These are phyloP conservation scores for Calliscelio sp. DNA, from an alignment of 2,888 invertebrate genomes.

Conservation along the genomic window DNA sequence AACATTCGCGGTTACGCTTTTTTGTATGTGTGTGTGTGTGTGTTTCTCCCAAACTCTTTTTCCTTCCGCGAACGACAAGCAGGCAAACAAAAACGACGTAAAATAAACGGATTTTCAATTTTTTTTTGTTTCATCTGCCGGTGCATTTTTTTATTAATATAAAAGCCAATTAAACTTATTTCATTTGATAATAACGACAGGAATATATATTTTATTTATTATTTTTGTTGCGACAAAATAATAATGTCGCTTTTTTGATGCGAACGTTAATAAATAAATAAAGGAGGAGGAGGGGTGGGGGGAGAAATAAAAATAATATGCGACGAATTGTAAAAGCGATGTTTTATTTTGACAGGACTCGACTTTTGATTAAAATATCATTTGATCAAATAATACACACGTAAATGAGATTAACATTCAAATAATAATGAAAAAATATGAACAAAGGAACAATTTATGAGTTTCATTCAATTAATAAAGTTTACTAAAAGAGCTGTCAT, in stretches of 20 bases:
- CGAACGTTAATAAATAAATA: slow-evolving; percentile 38
- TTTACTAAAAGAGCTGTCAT: no score
- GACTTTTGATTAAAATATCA: no score
- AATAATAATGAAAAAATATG: no score
- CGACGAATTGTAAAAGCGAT: slow-evolving; percentile 3
- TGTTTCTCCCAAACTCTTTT: no score
- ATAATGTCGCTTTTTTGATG: slow-evolving; percentile 13
- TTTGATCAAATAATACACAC: no score
- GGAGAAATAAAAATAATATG: slow-evolving; percentile 14
- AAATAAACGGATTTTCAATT: slow-evolving; percentile 25
- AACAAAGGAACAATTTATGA: no score
- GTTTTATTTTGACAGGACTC: no score
- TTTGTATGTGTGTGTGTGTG: no score
- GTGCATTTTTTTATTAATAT: slow-evolving; percentile 15
- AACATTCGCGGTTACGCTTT: slow-evolving; percentile 31
- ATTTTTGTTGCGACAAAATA: slow-evolving; percentile 29
- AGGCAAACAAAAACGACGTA: slow-evolving; percentile 26
- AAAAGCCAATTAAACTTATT: slow-evolving; percentile 57
- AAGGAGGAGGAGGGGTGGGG: no score
- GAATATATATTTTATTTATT: slow-evolving; percentile 44
- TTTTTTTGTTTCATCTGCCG: neutral
- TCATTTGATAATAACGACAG: slow-evolving; percentile 43
- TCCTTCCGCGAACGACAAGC: neutral
- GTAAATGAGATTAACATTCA: no score
- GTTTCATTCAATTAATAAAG: no score